phyloP scores from a whole-genome alignment of 2,797 vertebrate species.

The Rousettus madagascariensis region DNA sequence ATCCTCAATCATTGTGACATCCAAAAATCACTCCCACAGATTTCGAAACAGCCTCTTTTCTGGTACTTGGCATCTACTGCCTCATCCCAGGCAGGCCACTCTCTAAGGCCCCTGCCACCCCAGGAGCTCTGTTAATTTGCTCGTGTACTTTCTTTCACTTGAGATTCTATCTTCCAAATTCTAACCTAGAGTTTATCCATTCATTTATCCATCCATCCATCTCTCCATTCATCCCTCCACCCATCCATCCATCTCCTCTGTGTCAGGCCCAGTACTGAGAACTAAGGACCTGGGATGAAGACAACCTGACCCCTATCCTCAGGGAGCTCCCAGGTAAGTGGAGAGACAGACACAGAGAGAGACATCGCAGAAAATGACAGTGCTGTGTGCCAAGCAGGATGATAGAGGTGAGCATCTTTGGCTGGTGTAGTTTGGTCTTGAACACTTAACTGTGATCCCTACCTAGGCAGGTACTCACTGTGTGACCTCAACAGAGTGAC shows the following conservation, averaged over 20 bases:
- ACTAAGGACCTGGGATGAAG: background rate
- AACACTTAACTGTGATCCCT: background rate
- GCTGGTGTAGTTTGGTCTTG: background rate
- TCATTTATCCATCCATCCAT: background rate
- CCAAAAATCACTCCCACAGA: background rate
- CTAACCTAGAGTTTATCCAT: background rate
- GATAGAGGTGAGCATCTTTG: background rate
- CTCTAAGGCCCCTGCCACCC: background rate
- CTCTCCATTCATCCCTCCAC: background rate
- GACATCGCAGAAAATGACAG: background rate
- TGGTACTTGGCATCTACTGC: background rate
- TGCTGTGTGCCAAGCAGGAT: rapidly evolving
- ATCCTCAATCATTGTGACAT: background rate
- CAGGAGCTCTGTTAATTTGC: background rate
- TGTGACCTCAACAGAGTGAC: background rate
- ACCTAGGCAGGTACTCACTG: background rate
- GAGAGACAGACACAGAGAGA: background rate
- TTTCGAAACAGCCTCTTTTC: background rate
- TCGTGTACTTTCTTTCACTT: background rate
- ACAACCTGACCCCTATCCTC: background rate
- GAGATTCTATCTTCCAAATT: background rate
- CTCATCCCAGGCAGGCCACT: background rate
- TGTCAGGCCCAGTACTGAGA: background rate
- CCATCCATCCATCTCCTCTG: background rate
- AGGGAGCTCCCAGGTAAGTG: background rate